A percentile compares a stretch with the other conserved stretches of the same genome.
Conservation (phyloP, 2,797 vertebrate genomes). For the Paratrypauchen microcephalus region DNA sequence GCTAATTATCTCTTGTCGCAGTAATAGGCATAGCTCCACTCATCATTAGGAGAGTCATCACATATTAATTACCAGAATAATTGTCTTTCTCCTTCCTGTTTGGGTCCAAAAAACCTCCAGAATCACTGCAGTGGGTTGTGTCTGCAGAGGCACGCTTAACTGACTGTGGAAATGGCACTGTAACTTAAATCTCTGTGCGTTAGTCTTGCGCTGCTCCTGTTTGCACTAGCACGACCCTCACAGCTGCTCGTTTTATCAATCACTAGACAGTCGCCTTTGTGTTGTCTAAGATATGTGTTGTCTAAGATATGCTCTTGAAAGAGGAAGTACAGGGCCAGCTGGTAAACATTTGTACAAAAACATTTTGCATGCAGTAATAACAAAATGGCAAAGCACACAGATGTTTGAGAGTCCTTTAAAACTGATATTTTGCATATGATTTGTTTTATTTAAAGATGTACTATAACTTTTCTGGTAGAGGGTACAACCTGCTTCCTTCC, state of each 20-base stretch:
- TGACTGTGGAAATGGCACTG: slow-evolving; percentile 29
- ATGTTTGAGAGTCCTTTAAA: neutral
- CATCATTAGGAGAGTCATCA: slow-evolving; percentile 72
- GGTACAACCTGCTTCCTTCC: too few relatives aligned
- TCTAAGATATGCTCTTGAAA: neutral
- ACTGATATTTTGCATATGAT: neutral
- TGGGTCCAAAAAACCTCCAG: slow-evolving; percentile 56
- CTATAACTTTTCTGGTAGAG: too few relatives aligned
- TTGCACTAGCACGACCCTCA: slow-evolving; percentile 23
- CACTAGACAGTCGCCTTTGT: slow-evolving; percentile 14
- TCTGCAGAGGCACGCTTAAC: slow-evolving; percentile 41
- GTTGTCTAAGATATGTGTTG: too few relatives aligned
- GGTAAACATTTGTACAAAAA: slow-evolving; percentile 5
- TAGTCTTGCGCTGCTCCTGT: slow-evolving; percentile 32
- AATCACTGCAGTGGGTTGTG: slow-evolving; percentile 17
- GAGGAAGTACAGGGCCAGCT: neutral
- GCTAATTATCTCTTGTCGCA: slow-evolving; percentile 75
- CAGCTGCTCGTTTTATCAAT: slow-evolving; percentile 23
- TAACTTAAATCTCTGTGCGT: slow-evolving; percentile 29
- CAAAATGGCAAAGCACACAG: neutral
- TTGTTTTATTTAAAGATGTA: neutral
- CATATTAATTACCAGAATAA: slow-evolving; percentile 75
- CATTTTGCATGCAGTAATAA: neutral
- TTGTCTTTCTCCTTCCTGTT: slow-evolving; percentile 61
- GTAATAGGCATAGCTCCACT: slow-evolving; percentile 68